Base-by-base conservation (phyloP, 2,113 vertebrate species). In the Ptilonorhynchus violaceus region DNA sequence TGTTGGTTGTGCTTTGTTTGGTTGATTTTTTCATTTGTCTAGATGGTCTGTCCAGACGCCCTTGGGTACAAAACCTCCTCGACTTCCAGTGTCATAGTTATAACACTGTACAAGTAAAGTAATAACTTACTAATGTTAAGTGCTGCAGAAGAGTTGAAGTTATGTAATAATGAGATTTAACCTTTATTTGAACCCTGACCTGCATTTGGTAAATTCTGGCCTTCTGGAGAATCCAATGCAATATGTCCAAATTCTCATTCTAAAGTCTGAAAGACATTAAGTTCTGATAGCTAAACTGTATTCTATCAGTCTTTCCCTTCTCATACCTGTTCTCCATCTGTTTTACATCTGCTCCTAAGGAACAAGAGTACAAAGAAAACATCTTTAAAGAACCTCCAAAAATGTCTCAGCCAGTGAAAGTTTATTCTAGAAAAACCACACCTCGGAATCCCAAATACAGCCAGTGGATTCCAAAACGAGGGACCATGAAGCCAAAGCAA, bases 321-420 rank as follows among this genome's bases (percentile, higher is more conserved):
- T 94, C 77, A 91, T 97, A 93, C 93, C 89, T 97, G 79, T 96
- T 97, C 88, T 96, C 74, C 85, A 89, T 98, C 85, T 96, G 91
- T 93, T 98, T 94, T 93, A 88, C 85, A 95, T 96, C 58, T 96
- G 74, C 85, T 73, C 92, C 83, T 77, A 96, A 99, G 99, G 98
- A 99, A 98, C 98, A 96, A 93, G 97, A 98, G 95, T 98, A 98
- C 97, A 98, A 98, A 96, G 98, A 99, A 96, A 98, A 98, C 62
- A 75, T 98, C 88, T 97, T 98, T 74, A 97, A 97, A 94, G 98
- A 98, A 79, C 97, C 97, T 86, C 95, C 98, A 66, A 98, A 97
- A 94, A 84, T 44, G 17, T 75, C 91, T 86, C 98, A 95, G 91
- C 94, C 92, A 60, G 98, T 97, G 77, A 98, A 97, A 86, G 94